Percentiles rank a stretch among this genome's conserved stretches.
These are phyloP conservation scores for Hyperoodon ampullatus DNA, from an alignment of 2,113 vertebrate genomes.

Conservation along the genomic window DNA sequence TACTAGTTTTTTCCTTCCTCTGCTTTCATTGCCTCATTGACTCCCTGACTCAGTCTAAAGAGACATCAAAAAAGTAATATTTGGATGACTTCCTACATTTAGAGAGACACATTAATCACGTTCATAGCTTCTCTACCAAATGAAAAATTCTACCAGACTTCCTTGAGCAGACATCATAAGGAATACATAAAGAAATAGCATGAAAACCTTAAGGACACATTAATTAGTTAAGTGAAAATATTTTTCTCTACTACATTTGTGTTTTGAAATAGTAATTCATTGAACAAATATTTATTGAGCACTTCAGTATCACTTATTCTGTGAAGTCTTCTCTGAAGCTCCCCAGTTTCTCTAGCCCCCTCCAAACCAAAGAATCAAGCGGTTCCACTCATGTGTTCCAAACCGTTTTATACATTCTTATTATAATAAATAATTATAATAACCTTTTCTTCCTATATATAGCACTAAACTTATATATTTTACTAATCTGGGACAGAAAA, in stretches of 20 bases:
- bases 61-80: slow-evolving; percentile 16
- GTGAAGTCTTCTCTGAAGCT: not conserved
- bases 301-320: not conserved
- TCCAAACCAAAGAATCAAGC: not conserved
- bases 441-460: not conserved
- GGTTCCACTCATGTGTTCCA: not conserved
- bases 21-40: not conserved
- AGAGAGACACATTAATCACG: not conserved
- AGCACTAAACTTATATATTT: not conserved
- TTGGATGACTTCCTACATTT: not conserved
- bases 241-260: not conserved
- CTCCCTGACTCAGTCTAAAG: not conserved
- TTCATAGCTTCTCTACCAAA: not conserved
- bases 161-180: not conserved
- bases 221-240: not conserved
- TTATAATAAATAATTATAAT: not conserved
- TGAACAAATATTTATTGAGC: not conserved
- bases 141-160: not conserved
- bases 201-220: not conserved
- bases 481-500: not conserved
- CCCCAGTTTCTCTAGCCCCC: not conserved
- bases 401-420: not conserved
- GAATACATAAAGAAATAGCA: not conserved
- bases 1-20: not conserved
- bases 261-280: not conserved